A percentile compares a stretch with the other conserved stretches of the same genome.
Evolutionary conservation across 2,888 invertebrate species (phyloP).

Genomic region (Choristoneura rosaceana): DNA sequence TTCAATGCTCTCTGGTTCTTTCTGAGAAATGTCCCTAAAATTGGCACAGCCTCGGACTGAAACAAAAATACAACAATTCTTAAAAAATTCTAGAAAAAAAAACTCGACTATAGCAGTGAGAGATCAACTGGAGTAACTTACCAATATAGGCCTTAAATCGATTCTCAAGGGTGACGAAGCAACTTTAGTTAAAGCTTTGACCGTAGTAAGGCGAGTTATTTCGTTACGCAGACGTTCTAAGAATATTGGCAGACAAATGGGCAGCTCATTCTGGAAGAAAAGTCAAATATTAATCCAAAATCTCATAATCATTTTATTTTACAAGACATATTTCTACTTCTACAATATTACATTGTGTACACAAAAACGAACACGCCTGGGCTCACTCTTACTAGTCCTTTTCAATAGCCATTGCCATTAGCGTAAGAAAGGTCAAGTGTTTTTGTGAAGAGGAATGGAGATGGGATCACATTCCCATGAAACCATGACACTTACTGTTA

Average conservation of each 20-base stretch:
- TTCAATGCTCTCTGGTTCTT: conserved; percentile 99
- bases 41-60: conserved; percentile 94
- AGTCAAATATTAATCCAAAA: background rate
- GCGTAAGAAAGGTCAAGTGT: no score
- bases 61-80: conserved; percentile 53
- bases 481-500: no score
- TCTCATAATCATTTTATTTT: background rate
- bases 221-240: conserved; percentile 98
- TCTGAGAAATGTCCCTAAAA: conserved; percentile 96
- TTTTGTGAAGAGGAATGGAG: no score
- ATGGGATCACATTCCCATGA: no score
- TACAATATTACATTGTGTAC: no score
- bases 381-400: no score
- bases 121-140: conserved; percentile 59
- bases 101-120: background rate
- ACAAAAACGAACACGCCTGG: no score
- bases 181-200: conserved; percentile 97
- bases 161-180: conserved; percentile 95
- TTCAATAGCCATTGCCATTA: no score
- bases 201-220: conserved; percentile 97
- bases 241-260: conserved; percentile 96
- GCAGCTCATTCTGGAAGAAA: conserved; percentile 87
- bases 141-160: conserved; percentile 92
- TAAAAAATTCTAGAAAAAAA: conserved; percentile 1
- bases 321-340: no score